Evolutionary conservation across 2,888 invertebrate species (phyloP), one percentile per base, ranked within the genome.

Genomic region (Drosophila monieri): DNA sequence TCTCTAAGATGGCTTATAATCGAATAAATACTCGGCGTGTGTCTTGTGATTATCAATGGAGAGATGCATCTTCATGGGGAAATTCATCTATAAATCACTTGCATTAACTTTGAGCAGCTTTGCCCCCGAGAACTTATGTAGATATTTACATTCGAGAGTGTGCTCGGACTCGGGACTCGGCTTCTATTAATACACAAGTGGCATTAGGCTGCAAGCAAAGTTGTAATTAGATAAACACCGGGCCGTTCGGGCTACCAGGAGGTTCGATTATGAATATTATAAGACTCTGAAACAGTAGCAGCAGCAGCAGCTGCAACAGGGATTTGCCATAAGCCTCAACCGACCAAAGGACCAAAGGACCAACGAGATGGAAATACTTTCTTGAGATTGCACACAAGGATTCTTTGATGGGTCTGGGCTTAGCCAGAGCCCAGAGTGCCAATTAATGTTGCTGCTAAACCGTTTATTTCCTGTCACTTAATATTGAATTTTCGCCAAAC

Each of bases 121-220:
- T 53, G 64, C 46, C 48, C 44, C 55, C 55, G 46, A 35, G 32
- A 51, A 49, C 35, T 44, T 58, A 32, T 43, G 15, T 9, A 39
- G 14, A 41, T 9, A 39, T 18, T 15, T 41, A 41, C 39, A 21
- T 41, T 43, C 12, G 52, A 49, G 51, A 46, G 32, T 44, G 27
- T 46, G 44, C 64, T 23, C 21, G 21, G 21, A 3, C 5, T 12
- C 21, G 43, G 15, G 21, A 9, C n/a, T n/a, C n/a, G n/a, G 27
- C 35, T 51, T 61, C 58, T 86, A 86, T 84, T 84, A 85, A 87
- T 80, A 78, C 78, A 67, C 81, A 80, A 85, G 80, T 76, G 85
- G 85, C 68, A 81, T 87, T 81, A 81, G 74, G 77, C 69, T 58
- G 77, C 71, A 46, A 64, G 78, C 64, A 73, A 44, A 76, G 53